Conservation (phyloP, 2,888 invertebrate species). For the Lochmaea capreae region DNA sequence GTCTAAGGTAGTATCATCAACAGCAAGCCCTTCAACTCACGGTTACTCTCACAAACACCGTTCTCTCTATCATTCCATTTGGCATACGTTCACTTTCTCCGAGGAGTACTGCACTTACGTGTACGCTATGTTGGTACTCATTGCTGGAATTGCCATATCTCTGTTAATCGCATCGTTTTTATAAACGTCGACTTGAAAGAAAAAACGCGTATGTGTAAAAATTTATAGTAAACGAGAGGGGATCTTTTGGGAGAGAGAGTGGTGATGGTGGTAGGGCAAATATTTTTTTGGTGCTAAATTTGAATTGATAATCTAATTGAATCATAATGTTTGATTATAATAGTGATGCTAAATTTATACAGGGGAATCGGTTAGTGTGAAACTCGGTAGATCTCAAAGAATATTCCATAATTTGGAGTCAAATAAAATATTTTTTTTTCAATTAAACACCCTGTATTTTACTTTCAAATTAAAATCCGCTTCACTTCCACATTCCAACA, state of each 20-base stretch:
- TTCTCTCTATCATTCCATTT: conserved; percentile 46
- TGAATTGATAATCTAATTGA: neutral
- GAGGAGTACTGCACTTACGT: conserved; percentile 71
- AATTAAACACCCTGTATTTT: too few species aligned
- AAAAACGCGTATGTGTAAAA: conserved; percentile 29
- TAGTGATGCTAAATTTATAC: neutral
- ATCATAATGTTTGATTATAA: neutral
- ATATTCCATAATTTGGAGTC: too few species aligned
- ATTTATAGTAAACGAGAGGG: conserved; percentile 10
- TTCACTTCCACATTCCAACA: too few species aligned
- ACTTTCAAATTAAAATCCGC: too few species aligned
- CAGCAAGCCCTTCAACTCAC: conserved; percentile 45
- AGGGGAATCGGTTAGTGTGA: too few species aligned
- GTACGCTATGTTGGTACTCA: conserved; percentile 63
- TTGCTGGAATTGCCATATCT: conserved; percentile 60
- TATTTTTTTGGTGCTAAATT: conserved; percentile 5
- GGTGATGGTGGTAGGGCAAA: neutral
- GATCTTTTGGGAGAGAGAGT: neutral
- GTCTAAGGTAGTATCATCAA: conserved; percentile 58
- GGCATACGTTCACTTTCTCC: conserved; percentile 62
- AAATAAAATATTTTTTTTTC: too few species aligned
- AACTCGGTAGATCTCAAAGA: too few species aligned
- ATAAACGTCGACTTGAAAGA: conserved; percentile 44
- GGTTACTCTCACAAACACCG: conserved; percentile 48
- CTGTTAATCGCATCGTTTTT: conserved; percentile 53